A percentile compares a stretch with the other conserved stretches of the same genome.
Evolutionary conservation across 2,797 vertebrate species (phyloP).

Genomic region (Thamnophis elegans): DNA sequence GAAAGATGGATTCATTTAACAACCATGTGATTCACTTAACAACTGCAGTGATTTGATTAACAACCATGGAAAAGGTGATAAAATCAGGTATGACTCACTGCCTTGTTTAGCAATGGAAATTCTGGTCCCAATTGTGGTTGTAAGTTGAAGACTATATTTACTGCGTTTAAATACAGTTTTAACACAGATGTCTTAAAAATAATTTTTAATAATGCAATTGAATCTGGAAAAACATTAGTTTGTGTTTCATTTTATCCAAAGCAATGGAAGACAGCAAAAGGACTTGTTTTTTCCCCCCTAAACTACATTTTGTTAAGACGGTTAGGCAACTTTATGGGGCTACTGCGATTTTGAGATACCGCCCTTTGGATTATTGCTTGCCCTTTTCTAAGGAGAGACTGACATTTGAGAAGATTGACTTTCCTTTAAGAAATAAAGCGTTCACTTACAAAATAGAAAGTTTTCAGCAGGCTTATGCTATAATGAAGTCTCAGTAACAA

Average conservation of each 20-base stretch:
- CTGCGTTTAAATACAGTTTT: neutral
- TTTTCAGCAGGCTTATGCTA: neutral
- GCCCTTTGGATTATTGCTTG: neutral
- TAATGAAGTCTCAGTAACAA: neutral
- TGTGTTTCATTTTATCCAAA: neutral
- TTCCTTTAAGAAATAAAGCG: neutral
- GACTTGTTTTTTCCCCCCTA: too few relatives aligned
- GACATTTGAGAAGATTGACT: neutral
- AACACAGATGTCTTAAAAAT: neutral
- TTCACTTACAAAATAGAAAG: neutral
- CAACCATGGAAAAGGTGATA: neutral
- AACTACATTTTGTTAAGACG: neutral
- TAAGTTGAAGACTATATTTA: neutral
- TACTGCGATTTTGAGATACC: neutral
- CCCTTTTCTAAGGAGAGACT: neutral
- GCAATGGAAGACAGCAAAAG: neutral
- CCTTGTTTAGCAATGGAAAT: neutral
- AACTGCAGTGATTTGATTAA: neutral
- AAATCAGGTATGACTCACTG: neutral
- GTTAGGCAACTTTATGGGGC: neutral
- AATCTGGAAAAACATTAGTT: neutral
- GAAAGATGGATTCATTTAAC: neutral
- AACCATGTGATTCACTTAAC: neutral
- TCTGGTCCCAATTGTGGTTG: neutral
- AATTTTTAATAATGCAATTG: neutral